A percentile compares a stretch with the other conserved stretches of the same genome.
Conservation (phyloP, 2,888 invertebrate genomes). For the Venustoraphidia nigricollis region DNA sequence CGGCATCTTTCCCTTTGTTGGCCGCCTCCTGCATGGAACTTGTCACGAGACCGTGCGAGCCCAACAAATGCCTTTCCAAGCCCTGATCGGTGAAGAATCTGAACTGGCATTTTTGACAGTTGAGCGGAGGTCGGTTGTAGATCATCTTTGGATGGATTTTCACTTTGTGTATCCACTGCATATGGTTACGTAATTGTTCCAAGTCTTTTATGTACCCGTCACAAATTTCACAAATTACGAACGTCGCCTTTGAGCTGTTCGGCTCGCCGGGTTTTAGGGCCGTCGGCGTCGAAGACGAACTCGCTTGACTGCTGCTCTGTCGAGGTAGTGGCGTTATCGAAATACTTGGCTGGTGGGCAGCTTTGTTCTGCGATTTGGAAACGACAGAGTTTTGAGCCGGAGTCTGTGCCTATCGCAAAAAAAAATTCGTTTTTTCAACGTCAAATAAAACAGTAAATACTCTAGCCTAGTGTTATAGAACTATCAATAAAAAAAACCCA, state of each 20-base stretch:
- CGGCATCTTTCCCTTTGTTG: slow-evolving; percentile 86
- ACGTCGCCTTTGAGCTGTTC: slow-evolving; percentile 54
- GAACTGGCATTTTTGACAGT: slow-evolving; percentile 92
- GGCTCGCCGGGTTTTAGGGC: slow-evolving; percentile 32
- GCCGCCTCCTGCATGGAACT: slow-evolving; percentile 94
- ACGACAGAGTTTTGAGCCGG: too few species aligned
- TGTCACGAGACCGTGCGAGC: slow-evolving; percentile 87
- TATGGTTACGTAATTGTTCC: slow-evolving; percentile 85
- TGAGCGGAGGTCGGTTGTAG: slow-evolving; percentile 82
- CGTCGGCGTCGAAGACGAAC: slow-evolving; percentile 24
- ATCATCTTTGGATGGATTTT: slow-evolving; percentile 95
- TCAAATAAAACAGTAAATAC: too few species aligned
- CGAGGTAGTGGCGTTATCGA: slow-evolving; percentile 80
- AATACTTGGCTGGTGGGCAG: slow-evolving; percentile 67
- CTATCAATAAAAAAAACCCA: too few species aligned
- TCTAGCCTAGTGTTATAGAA: too few species aligned
- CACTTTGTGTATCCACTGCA: slow-evolving; percentile 97
- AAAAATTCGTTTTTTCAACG: too few species aligned
- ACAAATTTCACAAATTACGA: slow-evolving; percentile 93
- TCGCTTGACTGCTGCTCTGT: slow-evolving; percentile 31
- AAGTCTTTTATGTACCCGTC: slow-evolving; percentile 93
- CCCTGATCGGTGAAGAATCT: slow-evolving; percentile 97
- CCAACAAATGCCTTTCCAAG: slow-evolving; percentile 83
- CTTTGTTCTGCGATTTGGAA: slow-evolving; percentile 7
- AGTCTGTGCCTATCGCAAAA: too few species aligned